These are phyloP conservation scores for Nephila pilipes DNA, from an alignment of 1,140 invertebrate genomes.

Conservation along the genomic window DNA sequence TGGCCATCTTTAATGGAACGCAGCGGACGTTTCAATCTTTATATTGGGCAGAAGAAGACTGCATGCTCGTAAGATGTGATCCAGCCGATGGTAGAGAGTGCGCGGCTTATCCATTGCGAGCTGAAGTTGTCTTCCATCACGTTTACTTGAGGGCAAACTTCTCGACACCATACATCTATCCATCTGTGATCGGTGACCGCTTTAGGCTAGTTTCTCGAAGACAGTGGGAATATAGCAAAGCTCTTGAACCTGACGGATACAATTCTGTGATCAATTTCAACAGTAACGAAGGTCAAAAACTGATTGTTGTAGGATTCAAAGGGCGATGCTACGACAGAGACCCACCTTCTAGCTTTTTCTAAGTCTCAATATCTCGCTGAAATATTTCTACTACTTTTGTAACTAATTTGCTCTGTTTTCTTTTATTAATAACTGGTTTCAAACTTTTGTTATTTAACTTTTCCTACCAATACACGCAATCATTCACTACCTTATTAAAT, in stretches of 20 bases:
- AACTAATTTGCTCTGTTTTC: too few relatives aligned
- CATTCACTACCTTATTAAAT: too few relatives aligned
- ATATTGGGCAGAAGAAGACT: slow-evolving; percentile 35
- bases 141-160: slow-evolving; percentile 35
- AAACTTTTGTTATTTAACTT: too few relatives aligned
- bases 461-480: too few relatives aligned
- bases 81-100: not conserved
- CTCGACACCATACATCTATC: slow-evolving; percentile 41
- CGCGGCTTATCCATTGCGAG: not conserved
- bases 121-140: slow-evolving; percentile 19
- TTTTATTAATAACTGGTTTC: too few relatives aligned
- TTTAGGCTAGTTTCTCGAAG: not conserved
- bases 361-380: not conserved
- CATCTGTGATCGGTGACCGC: not conserved
- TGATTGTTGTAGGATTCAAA: not conserved
- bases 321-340: slow-evolving; percentile 40
- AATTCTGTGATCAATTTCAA: not conserved
- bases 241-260: not conserved
- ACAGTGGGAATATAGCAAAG: not conserved
- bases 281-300: not conserved
- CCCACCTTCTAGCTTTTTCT: slow-evolving; percentile 6
- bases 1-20: slow-evolving; percentile 46
- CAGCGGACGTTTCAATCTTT: not conserved
- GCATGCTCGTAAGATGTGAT: slow-evolving; percentile 54
- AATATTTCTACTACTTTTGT: too few relatives aligned